Evolutionary conservation across 2,797 vertebrate genomes (phyloP).

Genomic region (Apogon talboti): DNA sequence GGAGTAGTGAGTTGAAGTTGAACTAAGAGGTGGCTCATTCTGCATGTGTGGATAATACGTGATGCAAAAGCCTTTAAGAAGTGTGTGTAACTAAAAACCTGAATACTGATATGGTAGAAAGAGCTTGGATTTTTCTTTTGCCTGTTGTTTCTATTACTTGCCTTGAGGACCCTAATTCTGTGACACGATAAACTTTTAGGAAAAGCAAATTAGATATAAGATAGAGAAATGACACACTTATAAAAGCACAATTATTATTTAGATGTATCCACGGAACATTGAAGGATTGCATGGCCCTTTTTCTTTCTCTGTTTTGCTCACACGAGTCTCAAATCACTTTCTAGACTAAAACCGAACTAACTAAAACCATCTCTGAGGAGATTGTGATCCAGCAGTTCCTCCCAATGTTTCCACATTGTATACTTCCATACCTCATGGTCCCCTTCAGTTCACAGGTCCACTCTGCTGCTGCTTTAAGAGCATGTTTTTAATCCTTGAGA

Average conservation of each 20-base stretch:
- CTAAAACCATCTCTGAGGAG: neutral
- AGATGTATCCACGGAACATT: no score
- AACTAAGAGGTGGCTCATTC: conserved; percentile 25
- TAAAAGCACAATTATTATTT: no score
- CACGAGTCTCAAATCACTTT: neutral
- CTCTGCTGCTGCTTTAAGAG: conserved; percentile 89
- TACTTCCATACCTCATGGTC: conserved; percentile 6
- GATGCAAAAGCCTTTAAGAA: conserved; percentile 17
- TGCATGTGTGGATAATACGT: conserved; percentile 21
- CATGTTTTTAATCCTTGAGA: conserved; percentile 91
- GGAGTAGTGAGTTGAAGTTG: conserved; percentile 30
- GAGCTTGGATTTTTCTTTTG: no score
- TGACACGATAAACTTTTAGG: no score
- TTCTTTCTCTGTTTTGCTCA: neutral
- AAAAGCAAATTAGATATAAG: no score
- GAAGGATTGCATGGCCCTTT: no score
- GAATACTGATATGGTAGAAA: neutral
- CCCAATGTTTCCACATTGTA: conserved; percentile 16
- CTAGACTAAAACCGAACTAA: neutral
- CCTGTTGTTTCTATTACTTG: no score
- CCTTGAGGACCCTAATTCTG: no score
- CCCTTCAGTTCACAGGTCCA: conserved; percentile 58
- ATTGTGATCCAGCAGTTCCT: conserved; percentile 48
- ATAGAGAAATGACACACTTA: no score
- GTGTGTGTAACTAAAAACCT: conserved; percentile 8